Conservation (phyloP, 1,140 invertebrate species). For the Brachionus plicatilis region DNA sequence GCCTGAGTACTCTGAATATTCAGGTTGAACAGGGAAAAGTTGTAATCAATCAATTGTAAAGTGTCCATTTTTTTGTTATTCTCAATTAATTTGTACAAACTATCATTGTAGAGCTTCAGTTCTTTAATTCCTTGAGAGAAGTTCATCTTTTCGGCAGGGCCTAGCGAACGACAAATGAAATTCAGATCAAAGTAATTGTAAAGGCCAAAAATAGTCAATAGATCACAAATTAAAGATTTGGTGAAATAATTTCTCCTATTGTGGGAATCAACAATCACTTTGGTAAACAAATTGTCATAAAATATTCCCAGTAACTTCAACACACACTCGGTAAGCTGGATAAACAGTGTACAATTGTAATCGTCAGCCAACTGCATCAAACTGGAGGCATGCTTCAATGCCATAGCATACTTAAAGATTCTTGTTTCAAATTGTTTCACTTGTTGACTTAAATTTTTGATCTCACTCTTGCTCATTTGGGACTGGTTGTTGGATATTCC, state of each 20-base stretch:
- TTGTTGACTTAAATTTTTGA: background rate
- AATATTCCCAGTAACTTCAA: background rate
- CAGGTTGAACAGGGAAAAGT: background rate
- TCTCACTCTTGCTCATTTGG: background rate
- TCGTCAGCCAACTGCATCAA: background rate
- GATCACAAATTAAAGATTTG: background rate
- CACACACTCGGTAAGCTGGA: background rate
- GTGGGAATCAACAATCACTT: background rate
- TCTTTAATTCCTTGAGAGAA: background rate
- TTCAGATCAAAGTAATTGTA: slow-evolving; percentile 27
- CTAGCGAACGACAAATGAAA: background rate
- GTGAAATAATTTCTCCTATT: background rate
- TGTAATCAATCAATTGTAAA: slow-evolving; percentile 29
- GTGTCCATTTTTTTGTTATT: background rate
- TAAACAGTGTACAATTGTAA: background rate
- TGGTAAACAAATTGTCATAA: slow-evolving; percentile 4
- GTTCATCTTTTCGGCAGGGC: background rate
- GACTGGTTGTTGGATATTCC: background rate
- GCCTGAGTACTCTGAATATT: background rate
- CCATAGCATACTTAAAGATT: background rate
- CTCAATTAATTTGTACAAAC: background rate
- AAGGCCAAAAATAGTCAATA: background rate
- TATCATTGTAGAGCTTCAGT: slow-evolving; percentile 8
- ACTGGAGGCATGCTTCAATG: background rate
- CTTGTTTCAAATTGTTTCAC: background rate